Conservation (phyloP, 2,113 vertebrate species). For the Gorilla gorilla region DNA sequence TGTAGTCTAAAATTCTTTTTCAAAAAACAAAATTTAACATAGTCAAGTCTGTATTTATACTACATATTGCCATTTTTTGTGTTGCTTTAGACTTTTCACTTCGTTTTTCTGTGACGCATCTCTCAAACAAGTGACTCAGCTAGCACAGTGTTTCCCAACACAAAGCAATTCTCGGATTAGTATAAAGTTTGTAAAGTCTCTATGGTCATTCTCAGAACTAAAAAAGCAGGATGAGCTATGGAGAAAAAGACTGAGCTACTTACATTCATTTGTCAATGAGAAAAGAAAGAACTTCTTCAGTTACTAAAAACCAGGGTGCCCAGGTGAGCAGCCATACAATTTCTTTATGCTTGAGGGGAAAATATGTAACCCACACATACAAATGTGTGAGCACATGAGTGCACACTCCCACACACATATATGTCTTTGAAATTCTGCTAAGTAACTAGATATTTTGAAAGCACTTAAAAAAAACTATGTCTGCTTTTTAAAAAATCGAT, state of each 20-base stretch:
- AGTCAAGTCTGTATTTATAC: background rate
- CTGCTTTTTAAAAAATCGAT: background rate
- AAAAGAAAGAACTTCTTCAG: background rate
- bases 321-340: background rate
- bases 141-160: background rate
- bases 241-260: background rate
- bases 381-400: background rate
- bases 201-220: background rate
- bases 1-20: background rate
- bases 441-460: slow-evolving; percentile 29
- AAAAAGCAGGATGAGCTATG: background rate
- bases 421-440: background rate
- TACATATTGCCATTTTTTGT: background rate
- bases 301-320: background rate
- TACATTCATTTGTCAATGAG: background rate
- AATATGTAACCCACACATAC: background rate
- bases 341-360: background rate
- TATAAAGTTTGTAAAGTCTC: background rate
- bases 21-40: background rate
- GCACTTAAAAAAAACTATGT: slow-evolving; percentile 22
- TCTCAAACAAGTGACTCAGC: background rate
- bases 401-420: background rate
- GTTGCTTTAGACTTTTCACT: background rate
- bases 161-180: background rate
- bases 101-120: background rate